Evolutionary conservation across 1,140 invertebrate genomes (phyloP).

Genomic region (Micrasema minimum): DNA sequence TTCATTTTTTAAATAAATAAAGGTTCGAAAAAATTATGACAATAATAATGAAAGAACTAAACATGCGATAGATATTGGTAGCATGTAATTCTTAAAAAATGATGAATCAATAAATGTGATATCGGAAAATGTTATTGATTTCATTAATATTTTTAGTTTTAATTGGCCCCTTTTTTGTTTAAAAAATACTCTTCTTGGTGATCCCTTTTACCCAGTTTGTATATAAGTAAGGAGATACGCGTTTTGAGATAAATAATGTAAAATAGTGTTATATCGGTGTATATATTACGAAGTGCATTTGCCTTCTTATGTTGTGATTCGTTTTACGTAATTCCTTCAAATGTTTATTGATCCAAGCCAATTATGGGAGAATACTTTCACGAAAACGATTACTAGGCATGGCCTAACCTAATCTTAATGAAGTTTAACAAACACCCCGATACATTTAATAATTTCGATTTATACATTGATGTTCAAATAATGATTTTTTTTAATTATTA

Average conservation of each 20-base stretch:
- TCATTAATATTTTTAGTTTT: too few species aligned
- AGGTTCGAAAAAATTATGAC: too few species aligned
- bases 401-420: constrained; percentile 21
- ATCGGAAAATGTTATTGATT: too few species aligned
- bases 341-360: constrained; percentile 6
- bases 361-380: constrained; percentile 28
- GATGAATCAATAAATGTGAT: too few species aligned
- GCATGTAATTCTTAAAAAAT: too few species aligned
- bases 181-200: too few species aligned
- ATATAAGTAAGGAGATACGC: background rate
- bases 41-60: too few species aligned
- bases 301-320: constrained; percentile 54
- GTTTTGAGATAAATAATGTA: constrained; percentile 27
- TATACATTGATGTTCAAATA: constrained; percentile 8
- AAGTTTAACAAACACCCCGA: constrained; percentile 39
- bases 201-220: background rate
- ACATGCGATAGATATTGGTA: too few species aligned
- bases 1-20: too few species aligned
- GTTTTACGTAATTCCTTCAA: constrained; percentile 48
- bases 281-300: constrained; percentile 52
- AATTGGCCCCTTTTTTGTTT: too few species aligned
- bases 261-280: constrained; percentile 48
- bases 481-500: background rate
- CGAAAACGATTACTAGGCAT: background rate
- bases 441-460: constrained; percentile 49